Base-by-base conservation (phyloP, 2,888 invertebrate genomes). In the Lycophotia porphyrea region DNA sequence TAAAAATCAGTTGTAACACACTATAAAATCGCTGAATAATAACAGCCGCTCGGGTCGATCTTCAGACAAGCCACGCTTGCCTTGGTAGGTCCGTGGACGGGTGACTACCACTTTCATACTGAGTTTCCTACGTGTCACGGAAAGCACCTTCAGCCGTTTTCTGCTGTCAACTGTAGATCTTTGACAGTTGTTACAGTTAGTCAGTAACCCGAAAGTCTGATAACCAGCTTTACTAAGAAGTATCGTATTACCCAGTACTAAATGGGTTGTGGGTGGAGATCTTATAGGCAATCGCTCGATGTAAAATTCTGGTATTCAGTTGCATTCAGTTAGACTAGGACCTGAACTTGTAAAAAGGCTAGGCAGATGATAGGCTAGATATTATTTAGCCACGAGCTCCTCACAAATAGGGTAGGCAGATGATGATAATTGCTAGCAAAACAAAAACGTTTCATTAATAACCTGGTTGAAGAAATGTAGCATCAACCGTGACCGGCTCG, bases 401-500 rank as follows among this genome's bases (percentile, higher is more conserved):
- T n/a, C n/a, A n/a, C n/a, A n/a, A n/a, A n/a, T n/a, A n/a, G n/a
- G n/a, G n/a, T n/a, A n/a, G n/a, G n/a, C n/a, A n/a, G n/a, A n/a
- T n/a, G n/a, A n/a, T n/a, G n/a, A n/a, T n/a, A n/a, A n/a, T n/a
- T n/a, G n/a, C n/a, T n/a, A n/a, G n/a, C n/a, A n/a, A n/a, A n/a
- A n/a, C n/a, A n/a, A n/a, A n/a, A 52, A 58, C 61, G 5, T 75
- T 21, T 36, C 5, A n/a, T 58, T 34, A 36, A 77, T 71, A 39
- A 47, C 24, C 61, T 42, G 64, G 27, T 70, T 52, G 27, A 60
- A 76, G 74, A 79, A 76, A 76, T 82, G 69, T 65, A 61, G 11
- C 64, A 55, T 70, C 80, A 65, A 67, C 84, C 80, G 69, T 84
- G 84, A 79, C 78, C 69, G 60, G n/a, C 61, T 24, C 42, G 73